phyloP scores from a whole-genome alignment of 2,888 invertebrate species.

The Cryptops parisi region DNA sequence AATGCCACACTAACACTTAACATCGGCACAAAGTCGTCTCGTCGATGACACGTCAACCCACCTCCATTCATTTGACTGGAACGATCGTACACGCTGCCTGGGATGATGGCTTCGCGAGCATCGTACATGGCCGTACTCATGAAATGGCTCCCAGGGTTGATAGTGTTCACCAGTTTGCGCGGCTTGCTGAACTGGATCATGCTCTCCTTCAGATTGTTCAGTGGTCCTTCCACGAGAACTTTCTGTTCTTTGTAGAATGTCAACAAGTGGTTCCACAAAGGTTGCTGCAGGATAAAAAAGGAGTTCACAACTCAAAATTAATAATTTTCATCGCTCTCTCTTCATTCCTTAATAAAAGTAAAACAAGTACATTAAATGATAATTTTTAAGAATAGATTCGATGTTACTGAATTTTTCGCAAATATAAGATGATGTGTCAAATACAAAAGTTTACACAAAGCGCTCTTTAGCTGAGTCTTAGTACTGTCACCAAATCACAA shows the following conservation, averaged over 20 bases:
- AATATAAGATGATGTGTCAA: too few species aligned
- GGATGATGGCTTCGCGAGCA: conserved; percentile 86
- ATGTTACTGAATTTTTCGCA: too few species aligned
- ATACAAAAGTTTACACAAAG: too few species aligned
- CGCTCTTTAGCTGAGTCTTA: too few species aligned
- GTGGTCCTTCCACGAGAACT: conserved; percentile 90
- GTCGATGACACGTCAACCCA: too few species aligned
- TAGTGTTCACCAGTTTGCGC: conserved; percentile 81
- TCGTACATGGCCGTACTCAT: conserved; percentile 97
- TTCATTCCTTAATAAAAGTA: too few species aligned
- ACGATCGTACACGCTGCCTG: conserved; percentile 84
- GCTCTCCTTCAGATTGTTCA: conserved; percentile 92
- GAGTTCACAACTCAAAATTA: background rate
- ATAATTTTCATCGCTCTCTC: too few species aligned
- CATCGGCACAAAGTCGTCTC: too few species aligned
- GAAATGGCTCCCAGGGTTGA: conserved; percentile 92
- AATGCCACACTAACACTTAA: too few species aligned
- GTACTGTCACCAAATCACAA: too few species aligned
- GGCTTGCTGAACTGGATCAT: conserved; percentile 95
- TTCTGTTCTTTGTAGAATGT: conserved; percentile 96
- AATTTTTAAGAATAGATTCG: too few species aligned
- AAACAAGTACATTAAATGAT: background rate
- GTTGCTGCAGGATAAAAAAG: conserved; percentile 44
- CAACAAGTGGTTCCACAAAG: conserved; percentile 93
- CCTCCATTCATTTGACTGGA: conserved; percentile 38